Conservation (phyloP, 1,140 invertebrate species). For the Zaprionus vittiger region DNA sequence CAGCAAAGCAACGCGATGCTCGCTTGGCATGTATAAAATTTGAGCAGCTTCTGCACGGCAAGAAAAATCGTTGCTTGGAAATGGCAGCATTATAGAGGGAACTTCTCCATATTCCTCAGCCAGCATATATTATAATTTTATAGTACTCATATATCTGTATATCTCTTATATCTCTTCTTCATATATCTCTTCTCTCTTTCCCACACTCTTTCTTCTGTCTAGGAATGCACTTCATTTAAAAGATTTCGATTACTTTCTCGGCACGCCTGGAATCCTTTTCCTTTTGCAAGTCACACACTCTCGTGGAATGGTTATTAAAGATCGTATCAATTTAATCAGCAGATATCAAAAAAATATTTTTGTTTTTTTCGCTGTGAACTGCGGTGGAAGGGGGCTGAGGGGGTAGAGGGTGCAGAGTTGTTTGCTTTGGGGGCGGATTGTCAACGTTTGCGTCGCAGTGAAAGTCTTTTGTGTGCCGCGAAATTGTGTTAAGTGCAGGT, state of each 20-base stretch:
- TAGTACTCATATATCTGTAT: neutral
- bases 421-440: slow-evolving; percentile 11
- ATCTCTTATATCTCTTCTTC: no score
- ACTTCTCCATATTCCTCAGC: neutral
- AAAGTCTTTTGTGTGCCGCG: slow-evolving; percentile 79
- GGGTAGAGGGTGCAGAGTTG: slow-evolving; percentile 1
- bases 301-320: neutral
- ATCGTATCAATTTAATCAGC: slow-evolving; percentile 10
- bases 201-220: no score
- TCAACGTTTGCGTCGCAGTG: slow-evolving; percentile 59
- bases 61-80: slow-evolving; percentile 1
- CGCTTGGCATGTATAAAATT: slow-evolving; percentile 48
- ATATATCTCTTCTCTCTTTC: neutral
- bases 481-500: slow-evolving; percentile 76
- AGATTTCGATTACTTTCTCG: neutral
- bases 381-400: neutral
- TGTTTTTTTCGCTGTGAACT: slow-evolving; percentile 11
- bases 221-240: neutral
- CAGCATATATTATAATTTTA: neutral
- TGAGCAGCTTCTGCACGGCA: neutral
- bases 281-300: neutral
- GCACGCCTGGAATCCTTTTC: neutral
- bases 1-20: slow-evolving; percentile 56
- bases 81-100: neutral
- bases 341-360: neutral